Base-by-base conservation (phyloP, 2,797 vertebrate species). In the Sandelia bainsii region DNA sequence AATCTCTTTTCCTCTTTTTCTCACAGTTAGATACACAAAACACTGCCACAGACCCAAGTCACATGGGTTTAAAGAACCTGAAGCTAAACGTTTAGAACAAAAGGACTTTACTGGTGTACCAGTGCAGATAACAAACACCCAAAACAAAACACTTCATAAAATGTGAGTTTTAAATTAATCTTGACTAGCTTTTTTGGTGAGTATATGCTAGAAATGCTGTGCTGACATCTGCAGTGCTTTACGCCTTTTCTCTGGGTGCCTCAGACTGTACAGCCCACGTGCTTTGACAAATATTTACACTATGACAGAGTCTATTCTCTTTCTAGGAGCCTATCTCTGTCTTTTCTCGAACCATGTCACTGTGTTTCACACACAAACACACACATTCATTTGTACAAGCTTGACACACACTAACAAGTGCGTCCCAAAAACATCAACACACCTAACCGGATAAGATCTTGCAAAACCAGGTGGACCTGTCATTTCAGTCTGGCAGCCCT, bases 241-340 rank as follows among this genome's bases (percentile, higher is more conserved):
- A 53, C 61, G 75, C 58, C 73, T 60, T 56, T 73, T 60, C 60
- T 72, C 69, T 44, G 20, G 68, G 52, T 69, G 34, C 52, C 32
- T 63, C 5, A 13, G 23, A 82, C 72, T 72, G 74, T 57, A 60
- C 71, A 60, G 61, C 85, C 84, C 93, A 92, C 84, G 82, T 92
- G 93, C 80, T 90, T 51, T 34, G 65, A 73, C 82, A 91, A 93
- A 90, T 89, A 91, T 91, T 89, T 85, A 84, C 84, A 83, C 67
- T 42, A 27, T 66, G 69, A 86, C 80, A 75, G 49, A 75, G 64
- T 40, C 62, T 67, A 49, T 23, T 70, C 57, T 56, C 34, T 64
- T 69, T 27, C 61, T 49, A 76, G 46, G 53, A 75, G 44, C 72
- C 58, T 60, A 25, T 49, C 22, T 60, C 62, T 50, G 45, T 77